Evolutionary conservation across 1,140 invertebrate species (phyloP).

Genomic region (Melitaea cinxia): DNA sequence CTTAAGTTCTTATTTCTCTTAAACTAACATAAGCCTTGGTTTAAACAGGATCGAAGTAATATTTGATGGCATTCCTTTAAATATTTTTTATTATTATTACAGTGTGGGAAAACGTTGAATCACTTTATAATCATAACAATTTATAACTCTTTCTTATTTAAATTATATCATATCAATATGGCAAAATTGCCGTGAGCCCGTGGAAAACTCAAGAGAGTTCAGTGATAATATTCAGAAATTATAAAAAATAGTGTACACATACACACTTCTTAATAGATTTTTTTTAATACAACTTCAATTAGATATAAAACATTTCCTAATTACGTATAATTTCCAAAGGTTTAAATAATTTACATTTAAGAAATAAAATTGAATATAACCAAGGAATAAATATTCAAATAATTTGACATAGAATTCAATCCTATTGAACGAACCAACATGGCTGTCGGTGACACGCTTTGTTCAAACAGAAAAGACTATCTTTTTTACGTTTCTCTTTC

Average conservation of each 20-base stretch:
- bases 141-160: too few relatives aligned
- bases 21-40: neutral
- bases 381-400: conserved; percentile 31
- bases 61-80: neutral
- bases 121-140: neutral
- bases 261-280: too few relatives aligned
- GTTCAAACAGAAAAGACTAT: conserved; percentile 75
- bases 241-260: too few relatives aligned
- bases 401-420: conserved; percentile 39
- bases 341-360: neutral
- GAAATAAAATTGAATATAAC: conserved; percentile 1
- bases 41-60: neutral
- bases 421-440: conserved; percentile 56
- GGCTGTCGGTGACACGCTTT: conserved; percentile 74
- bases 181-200: too few relatives aligned
- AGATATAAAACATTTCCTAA: too few relatives aligned
- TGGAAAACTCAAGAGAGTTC: too few relatives aligned
- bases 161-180: too few relatives aligned
- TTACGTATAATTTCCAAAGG: too few relatives aligned
- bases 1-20: conserved; percentile 14
- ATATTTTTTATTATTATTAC: neutral
- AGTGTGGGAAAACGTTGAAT: neutral
- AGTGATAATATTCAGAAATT: too few relatives aligned
- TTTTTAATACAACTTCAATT: too few relatives aligned
- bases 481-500: conserved; percentile 65